phyloP scores from a whole-genome alignment of 1,140 invertebrate genomes.

The Saccostrea cuccullata region DNA sequence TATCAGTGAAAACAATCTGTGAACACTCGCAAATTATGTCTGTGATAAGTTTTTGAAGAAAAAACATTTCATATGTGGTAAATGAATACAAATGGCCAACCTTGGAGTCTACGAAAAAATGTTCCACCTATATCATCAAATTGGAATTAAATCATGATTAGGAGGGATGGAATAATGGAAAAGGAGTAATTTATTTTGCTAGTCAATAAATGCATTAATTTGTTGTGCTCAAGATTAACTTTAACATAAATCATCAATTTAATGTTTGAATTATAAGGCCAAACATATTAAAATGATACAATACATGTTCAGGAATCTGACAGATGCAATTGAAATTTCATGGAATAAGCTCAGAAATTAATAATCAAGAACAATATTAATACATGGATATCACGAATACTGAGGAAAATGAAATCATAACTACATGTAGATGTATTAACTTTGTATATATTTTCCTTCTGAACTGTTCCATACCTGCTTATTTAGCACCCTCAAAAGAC shows the following conservation, averaged over 20 bases:
- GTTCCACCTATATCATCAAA: slow-evolving; percentile 23
- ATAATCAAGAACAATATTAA: no score
- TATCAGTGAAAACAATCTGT: slow-evolving; percentile 4
- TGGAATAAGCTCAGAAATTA: no score
- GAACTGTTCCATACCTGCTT: slow-evolving; percentile 82
- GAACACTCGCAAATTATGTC: not conserved
- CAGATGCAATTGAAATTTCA: no score
- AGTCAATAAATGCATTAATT: not conserved
- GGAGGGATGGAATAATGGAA: not conserved
- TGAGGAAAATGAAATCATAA: no score
- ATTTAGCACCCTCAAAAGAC: slow-evolving; percentile 87
- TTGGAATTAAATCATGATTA: slow-evolving; percentile 1
- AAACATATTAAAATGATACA: slow-evolving; percentile 10
- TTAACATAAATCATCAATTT: not conserved
- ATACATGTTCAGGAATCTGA: not conserved
- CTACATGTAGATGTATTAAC: no score
- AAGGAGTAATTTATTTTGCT: not conserved
- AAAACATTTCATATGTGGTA: not conserved
- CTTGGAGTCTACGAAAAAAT: slow-evolving; percentile 35
- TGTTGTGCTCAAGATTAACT: not conserved
- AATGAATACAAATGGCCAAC: slow-evolving; percentile 8
- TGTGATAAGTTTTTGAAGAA: not conserved
- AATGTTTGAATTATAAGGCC: not conserved
- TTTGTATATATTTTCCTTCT: no score
- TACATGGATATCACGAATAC: no score